Conservation (phyloP, 1,140 invertebrate species). For the Pseudachorutes palmiensis region DNA sequence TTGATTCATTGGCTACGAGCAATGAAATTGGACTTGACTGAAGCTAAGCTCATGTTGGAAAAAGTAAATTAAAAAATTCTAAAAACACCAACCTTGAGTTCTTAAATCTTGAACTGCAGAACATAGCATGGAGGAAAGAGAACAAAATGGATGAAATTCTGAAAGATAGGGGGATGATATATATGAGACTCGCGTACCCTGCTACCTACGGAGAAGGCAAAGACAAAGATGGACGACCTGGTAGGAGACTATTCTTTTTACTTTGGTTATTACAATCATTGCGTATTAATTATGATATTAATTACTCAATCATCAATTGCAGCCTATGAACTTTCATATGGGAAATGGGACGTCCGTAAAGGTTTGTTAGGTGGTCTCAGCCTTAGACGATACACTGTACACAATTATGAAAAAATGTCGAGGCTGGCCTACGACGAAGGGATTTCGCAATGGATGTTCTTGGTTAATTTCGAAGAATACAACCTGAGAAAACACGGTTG, state of each 20-base stretch:
- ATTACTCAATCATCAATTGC: neutral
- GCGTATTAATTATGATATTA: too few species aligned
- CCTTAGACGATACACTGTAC: neutral
- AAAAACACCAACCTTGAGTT: too few species aligned
- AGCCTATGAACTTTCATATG: neutral
- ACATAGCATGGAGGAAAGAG: neutral
- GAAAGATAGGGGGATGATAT: neutral
- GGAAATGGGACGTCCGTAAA: neutral
- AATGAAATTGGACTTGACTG: too few species aligned
- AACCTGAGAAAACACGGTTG: neutral
- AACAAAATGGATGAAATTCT: neutral
- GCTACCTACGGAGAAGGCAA: neutral
- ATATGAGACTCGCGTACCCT: neutral
- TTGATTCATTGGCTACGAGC: too few species aligned
- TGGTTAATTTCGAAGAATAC: neutral
- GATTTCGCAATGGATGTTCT: neutral
- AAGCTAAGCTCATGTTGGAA: too few species aligned
- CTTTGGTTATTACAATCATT: neutral
- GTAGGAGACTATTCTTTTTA: too few species aligned
- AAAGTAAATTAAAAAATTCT: too few species aligned
- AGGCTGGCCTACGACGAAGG: neutral
- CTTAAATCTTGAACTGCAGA: neutral
- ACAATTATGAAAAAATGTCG: neutral
- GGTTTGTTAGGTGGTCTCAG: neutral
- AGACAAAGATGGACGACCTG: neutral